Evolutionary conservation across 1,140 invertebrate genomes (phyloP), one percentile per base, ranked within the genome.

Genomic region (Drosophila willistoni): DNA sequence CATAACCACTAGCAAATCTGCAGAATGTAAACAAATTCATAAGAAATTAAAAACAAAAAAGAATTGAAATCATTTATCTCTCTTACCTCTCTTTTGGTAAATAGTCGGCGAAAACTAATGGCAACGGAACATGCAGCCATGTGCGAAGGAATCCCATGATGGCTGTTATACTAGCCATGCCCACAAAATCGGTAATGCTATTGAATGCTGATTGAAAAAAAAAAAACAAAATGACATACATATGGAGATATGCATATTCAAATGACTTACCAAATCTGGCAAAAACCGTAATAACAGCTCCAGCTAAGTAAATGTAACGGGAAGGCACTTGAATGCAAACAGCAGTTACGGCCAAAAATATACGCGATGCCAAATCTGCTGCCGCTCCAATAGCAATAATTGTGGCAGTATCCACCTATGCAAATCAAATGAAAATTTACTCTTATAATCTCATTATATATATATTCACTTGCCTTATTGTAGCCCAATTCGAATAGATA

Each of bases 1-100:
- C 94, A 67, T 94, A 95, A 0, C 95, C 95, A 0, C 94, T 93
- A 1, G 95, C 93, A 39, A 95, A 93, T 76, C 91, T 92, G 47
- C 6, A 41, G 13, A 7, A 64, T 14, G 62, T n/a, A 34, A 47
- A 64, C 29, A 29, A 39, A 25, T 29, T 14, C 29, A 10, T 10
- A 33, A 0, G n/a, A 14, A 51, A 59, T 22, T 22, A 22, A 1
- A 22, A 22, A 1, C 1, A 22, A 22, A 22, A 2, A 0, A 12
- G 13, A 4, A 39, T 6, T 19, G 1, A 9, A 47, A 14, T n/a
- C 9, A 55, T 6, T 33, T 12, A 57, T 41, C 55, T n/a, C 7
- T 51, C 17, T 17, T 17, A 92, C 91, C 93, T 93, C 68, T 95
- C 94, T 7, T 95, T 93, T 1, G 94, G 92, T 10, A 94, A 93